Percentiles rank a stretch among this genome's conserved stretches.
These are phyloP conservation scores for Dryoscopus gambensis DNA, from an alignment of 2,113 vertebrate genomes.

Conservation along the genomic window DNA sequence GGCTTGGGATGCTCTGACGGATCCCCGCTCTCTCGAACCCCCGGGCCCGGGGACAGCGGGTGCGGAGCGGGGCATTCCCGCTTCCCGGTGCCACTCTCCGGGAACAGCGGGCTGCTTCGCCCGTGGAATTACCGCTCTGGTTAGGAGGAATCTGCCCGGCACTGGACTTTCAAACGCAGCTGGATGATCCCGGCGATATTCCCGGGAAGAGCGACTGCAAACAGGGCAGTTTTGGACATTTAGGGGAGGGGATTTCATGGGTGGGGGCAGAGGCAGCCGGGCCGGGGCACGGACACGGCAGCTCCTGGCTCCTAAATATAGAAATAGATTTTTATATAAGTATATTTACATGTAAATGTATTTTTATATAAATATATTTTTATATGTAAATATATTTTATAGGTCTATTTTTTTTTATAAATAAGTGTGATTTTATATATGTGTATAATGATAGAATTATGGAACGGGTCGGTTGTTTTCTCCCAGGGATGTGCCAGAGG, in stretches of 20 bases:
- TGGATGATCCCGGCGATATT: neutral
- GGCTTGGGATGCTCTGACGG: neutral
- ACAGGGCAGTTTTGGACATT: neutral
- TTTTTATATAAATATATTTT: too few relatives aligned
- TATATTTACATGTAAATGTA: too few relatives aligned
- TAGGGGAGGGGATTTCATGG: neutral
- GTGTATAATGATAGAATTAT: neutral
- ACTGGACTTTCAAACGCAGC: slow-evolving; percentile 14
- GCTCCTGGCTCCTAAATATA: neutral
- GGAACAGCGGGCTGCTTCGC: slow-evolving; percentile 13
- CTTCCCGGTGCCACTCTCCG: slow-evolving; percentile 17
- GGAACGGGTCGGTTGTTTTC: neutral
- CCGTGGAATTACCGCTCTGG: slow-evolving; percentile 29
- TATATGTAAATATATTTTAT: neutral
- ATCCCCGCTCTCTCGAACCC: neutral
- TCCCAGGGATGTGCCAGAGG: neutral
- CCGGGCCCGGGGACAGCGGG: neutral
- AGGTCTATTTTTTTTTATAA: too few relatives aligned
- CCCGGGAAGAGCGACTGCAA: neutral
- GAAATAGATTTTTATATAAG: neutral
- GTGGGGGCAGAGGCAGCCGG: neutral
- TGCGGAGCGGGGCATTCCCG: neutral
- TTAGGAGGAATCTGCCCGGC: neutral
- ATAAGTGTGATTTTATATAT: fast-evolving
- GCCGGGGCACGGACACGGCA: neutral